Evolutionary conservation across 2,797 vertebrate genomes (phyloP), one percentile per base, ranked within the genome.

Genomic region (Psittacula echo): DNA sequence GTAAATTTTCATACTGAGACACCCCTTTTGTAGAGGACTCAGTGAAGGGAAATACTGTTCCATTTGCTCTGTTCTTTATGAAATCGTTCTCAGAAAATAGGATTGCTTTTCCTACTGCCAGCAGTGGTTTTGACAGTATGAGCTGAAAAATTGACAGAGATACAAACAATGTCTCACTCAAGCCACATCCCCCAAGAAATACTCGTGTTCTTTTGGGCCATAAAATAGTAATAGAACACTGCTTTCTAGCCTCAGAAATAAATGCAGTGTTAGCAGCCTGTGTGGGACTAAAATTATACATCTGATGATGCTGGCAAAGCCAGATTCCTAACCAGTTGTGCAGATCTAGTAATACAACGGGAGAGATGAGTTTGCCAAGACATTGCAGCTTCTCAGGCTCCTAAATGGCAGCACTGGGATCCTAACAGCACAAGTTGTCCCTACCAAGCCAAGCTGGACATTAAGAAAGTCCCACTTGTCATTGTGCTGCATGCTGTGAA

Each of bases 241-340:
- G 27, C 19, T 75, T 77, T 53, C 73, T 92, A 82, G 61, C 9
- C 37, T 87, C 51, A 67, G 71, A 92, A 84, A 86, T 53, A 94
- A 90, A 74, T 34, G 16, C 39, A 77, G 13, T 37, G 45, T 45
- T 70, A 75, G 41, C n/a, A 77, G 60, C 56, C 51, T 27, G 18
- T 44, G 70, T 83, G n/a, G 53, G 92, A 60, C 21, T 37, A 74
- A 76, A 89, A 86, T 67, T 27, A 39, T 30, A 42, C 5, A 10
- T 61, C 70, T 80, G 72, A 84, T 53, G 19, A 32, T 24, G 30
- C 24, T 58, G 29, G 22, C 39, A 93, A 65, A 83, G 39, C 42
- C 21, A 4, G 45, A 54, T 61, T 86, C 58, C 20, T 85, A 77
- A 37, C 61, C 50, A 68, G n/a, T 11, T 1, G 0, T 0, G 2